These are phyloP conservation scores for Neopelma chrysocephalum DNA, from an alignment of 2,797 vertebrate genomes.

Conservation along the genomic window DNA sequence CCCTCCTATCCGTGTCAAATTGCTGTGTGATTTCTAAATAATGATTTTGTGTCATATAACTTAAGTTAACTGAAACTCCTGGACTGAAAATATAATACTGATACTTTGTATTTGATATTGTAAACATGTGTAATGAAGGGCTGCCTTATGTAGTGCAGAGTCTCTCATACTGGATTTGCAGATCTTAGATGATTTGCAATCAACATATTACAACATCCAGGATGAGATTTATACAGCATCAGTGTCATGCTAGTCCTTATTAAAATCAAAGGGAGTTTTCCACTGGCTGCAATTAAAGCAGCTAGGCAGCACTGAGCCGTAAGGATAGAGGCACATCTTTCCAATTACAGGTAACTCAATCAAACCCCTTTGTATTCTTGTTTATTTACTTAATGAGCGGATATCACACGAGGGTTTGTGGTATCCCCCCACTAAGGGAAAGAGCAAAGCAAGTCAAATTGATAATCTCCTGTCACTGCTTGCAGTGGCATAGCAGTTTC, in stretches of 20 bases:
- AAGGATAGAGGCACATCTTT: not conserved
- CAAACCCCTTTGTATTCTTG: not conserved
- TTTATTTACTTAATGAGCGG: not conserved
- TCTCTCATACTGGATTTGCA: not conserved
- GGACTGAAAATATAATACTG: not conserved
- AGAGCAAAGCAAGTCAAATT: not conserved
- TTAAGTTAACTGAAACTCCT: not conserved
- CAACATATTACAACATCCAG: not conserved
- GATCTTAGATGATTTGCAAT: not conserved
- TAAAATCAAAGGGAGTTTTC: constrained; percentile 22
- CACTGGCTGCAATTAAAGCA: not conserved
- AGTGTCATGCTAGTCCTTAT: not conserved
- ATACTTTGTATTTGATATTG: not conserved
- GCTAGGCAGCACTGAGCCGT: not conserved
- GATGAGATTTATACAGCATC: not conserved
- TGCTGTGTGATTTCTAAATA: constrained; percentile 49
- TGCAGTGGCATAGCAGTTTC: not conserved
- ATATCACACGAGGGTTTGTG: not conserved
- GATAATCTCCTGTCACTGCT: not conserved
- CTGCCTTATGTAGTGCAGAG: not conserved
- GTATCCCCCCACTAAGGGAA: not conserved
- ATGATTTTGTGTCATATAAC: constrained; percentile 33
- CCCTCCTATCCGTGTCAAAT: not conserved
- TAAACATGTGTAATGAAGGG: not conserved
- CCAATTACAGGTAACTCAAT: not conserved